These are phyloP conservation scores for Tachysurus fulvidraco DNA, from an alignment of 2,113 vertebrate species.

Conservation along the genomic window DNA sequence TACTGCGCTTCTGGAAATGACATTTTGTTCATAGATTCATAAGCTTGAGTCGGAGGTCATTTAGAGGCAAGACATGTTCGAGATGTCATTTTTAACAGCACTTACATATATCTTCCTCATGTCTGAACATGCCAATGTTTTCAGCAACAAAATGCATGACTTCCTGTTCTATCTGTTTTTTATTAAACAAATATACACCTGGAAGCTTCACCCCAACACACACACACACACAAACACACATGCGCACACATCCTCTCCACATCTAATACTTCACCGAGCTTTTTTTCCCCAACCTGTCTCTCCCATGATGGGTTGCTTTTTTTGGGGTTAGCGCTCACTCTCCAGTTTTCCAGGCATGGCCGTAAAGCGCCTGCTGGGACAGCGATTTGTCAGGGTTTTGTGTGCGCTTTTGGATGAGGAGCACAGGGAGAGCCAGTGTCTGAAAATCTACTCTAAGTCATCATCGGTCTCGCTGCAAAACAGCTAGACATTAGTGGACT, in stretches of 20 bases:
- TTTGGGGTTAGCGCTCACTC: background rate
- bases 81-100: background rate
- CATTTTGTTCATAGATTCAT: constrained; percentile 20
- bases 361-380: constrained; percentile 8
- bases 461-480: background rate
- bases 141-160: background rate
- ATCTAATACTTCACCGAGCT: background rate
- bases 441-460: constrained; percentile 12
- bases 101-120: background rate
- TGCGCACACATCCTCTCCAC: too few relatives aligned
- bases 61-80: background rate
- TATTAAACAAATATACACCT: background rate
- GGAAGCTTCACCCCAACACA: background rate
- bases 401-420: constrained; percentile 5
- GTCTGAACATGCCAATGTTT: constrained; percentile 10
- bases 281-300: constrained; percentile 20
- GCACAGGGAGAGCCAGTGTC: background rate
- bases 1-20: constrained; percentile 18
- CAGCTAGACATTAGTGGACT: background rate
- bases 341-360: constrained; percentile 39
- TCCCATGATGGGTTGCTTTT: constrained; percentile 24
- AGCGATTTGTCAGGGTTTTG: background rate
- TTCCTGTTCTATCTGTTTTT: background rate
- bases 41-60: constrained; percentile 1
- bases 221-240: too few relatives aligned